Evolutionary conservation across 1,140 invertebrate species (phyloP).

Genomic region (Aleiodes sp.): DNA sequence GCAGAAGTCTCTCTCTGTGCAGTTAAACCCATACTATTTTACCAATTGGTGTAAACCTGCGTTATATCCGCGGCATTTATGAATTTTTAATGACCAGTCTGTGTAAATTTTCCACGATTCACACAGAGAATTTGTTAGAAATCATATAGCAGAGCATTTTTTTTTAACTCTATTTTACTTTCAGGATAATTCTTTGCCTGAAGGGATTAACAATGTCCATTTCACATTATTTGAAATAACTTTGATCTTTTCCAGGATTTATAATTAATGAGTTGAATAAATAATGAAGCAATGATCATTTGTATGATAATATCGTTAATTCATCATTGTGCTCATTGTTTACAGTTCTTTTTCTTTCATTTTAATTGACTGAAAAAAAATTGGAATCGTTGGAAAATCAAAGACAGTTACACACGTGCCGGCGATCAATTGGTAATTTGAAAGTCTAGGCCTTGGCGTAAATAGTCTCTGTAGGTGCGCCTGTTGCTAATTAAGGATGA

Average conservation of each 20-base stretch:
- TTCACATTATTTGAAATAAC: not conserved
- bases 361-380: not conserved
- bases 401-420: too few relatives aligned
- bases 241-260: not conserved
- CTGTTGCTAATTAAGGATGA: too few relatives aligned
- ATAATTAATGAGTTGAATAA: not conserved
- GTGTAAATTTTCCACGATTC: conserved; percentile 19
- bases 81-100: conserved; percentile 25
- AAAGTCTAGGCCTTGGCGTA: not conserved
- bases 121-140: conserved; percentile 35
- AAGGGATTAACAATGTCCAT: not conserved
- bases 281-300: not conserved
- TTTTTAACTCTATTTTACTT: not conserved
- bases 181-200: not conserved
- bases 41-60: not conserved
- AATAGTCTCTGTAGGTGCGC: not conserved
- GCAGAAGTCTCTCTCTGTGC: not conserved
- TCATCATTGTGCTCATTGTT: not conserved
- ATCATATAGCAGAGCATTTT: conserved; percentile 4
- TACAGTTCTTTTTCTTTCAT: not conserved
- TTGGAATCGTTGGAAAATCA: not conserved
- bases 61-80: not conserved
- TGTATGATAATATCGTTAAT: not conserved
- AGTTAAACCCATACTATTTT: conserved; percentile 8
- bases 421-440: not conserved